Conservation (phyloP, 2,888 invertebrate species). For the Parapristionchus giblindavisi region DNA sequence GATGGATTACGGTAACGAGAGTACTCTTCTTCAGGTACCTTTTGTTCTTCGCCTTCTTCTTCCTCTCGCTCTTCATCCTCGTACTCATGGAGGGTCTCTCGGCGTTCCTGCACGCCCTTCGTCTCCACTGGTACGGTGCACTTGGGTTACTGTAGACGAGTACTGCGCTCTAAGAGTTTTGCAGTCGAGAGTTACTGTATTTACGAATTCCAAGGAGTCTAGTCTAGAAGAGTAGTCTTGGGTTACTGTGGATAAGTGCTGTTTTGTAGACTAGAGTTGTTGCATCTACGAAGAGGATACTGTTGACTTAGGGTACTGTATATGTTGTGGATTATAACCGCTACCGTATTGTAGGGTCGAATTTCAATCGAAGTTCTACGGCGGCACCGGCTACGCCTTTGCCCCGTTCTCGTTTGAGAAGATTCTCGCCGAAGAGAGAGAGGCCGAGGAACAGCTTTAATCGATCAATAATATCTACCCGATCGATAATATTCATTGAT, state of each 20-base stretch:
- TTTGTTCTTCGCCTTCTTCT: constrained; percentile 67
- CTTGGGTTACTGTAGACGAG: not conserved
- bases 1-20: too few species aligned
- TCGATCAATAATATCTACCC: not conserved
- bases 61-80: constrained; percentile 68
- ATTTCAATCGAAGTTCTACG: constrained; percentile 97
- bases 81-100: constrained; percentile 70
- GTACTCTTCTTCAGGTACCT: constrained; percentile 51
- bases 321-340: too few species aligned
- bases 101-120: constrained; percentile 70
- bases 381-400: constrained; percentile 88
- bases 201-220: too few species aligned
- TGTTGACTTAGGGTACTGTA: too few species aligned
- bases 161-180: not conserved
- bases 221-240: too few species aligned
- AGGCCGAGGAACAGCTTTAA: constrained; percentile 56
- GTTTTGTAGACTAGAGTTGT: too few species aligned
- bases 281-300: too few species aligned
- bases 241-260: too few species aligned
- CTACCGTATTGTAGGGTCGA: constrained; percentile 88
- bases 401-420: constrained; percentile 89
- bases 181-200: too few species aligned
- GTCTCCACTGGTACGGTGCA: constrained; percentile 68
- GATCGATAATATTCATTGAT: too few species aligned
- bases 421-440: constrained; percentile 63